Conservation (phyloP, 1,140 invertebrate genomes). For the Sarcophaga peregrina region DNA sequence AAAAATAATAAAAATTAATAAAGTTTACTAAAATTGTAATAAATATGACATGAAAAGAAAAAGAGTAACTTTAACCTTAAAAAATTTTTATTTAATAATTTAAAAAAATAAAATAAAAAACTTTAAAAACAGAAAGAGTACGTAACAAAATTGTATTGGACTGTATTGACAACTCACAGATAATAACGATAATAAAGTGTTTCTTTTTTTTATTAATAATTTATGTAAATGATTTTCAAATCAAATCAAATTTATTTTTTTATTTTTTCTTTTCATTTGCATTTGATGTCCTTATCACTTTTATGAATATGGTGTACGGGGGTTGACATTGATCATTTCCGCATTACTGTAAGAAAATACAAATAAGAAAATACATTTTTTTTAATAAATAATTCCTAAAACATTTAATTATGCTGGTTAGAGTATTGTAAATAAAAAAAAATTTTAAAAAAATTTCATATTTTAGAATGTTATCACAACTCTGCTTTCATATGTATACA, state of each 20-base stretch:
- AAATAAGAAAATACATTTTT: slow-evolving; percentile 25
- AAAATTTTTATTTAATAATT: too few species aligned
- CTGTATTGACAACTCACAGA: background rate
- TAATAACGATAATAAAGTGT: background rate
- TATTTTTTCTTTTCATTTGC: background rate
- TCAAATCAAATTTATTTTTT: background rate
- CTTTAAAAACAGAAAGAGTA: too few species aligned
- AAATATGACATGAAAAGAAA: too few species aligned
- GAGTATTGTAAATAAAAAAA: background rate
- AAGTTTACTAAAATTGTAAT: too few species aligned
- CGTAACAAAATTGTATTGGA: background rate
- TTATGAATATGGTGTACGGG: slow-evolving; percentile 78
- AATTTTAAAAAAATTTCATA: too few species aligned
- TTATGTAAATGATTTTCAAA: slow-evolving; percentile 1
- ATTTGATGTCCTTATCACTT: slow-evolving; percentile 34
- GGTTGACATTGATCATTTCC: slow-evolving; percentile 85
- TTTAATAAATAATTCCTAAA: background rate
- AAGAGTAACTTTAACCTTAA: too few species aligned
- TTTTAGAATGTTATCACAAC: too few species aligned
- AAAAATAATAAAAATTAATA: too few species aligned
- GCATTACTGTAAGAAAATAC: slow-evolving; percentile 73
- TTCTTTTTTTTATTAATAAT: background rate
- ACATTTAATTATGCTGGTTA: background rate
- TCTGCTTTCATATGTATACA: too few species aligned
- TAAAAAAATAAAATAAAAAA: too few species aligned